Evolutionary conservation across 1,140 invertebrate species (phyloP), one percentile per base, ranked within the genome.

Genomic region (Idris sp.): DNA sequence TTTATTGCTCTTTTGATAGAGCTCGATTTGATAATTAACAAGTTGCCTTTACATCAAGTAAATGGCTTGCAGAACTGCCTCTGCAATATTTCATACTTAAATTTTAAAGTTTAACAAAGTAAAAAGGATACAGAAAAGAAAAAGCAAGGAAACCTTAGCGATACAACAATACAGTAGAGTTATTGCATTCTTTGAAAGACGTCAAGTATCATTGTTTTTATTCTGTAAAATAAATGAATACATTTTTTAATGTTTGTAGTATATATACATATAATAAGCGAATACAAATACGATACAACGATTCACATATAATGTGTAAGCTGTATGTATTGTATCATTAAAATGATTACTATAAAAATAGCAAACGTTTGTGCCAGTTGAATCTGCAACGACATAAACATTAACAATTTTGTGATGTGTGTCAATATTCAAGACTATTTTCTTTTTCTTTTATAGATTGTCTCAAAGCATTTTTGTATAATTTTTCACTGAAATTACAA

Each of bases 231-330:
- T 72, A 62, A 16, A 43, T 15, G 22, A 48, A 61, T 54, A 43
- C 44, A 54, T 71, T 71, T 71, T 71, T 61, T 58, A 43, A 61
- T 71, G 30, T 71, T 58, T 61, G 48, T 71, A 61, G 67, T 30
- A 69, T 67, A 67, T 49, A 67, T 61, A 49, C 43, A 48, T 48
- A 54, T 67, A 15, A 51, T 54, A 56, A 26, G 46, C 18, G 18
- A 26, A 46, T 44, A 64, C 58, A 51, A 67, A 54, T 58, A 71
- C 40, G 28, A 56, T 28, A 43, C 56, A 72, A 72, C 41, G 68
- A 62, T 54, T 62, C 51, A 51, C 48, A 58, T 72, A 72, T 49
- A 40, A 62, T 49, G 51, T 62, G 46, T 62, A 54, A 40, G 31
- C 0, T 49, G 58, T 72, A 64, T 58, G 58, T 62, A 56, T 41